Evolutionary conservation across 53 echinoderm and acorn worm genomes (phyloP).

Genomic region (Zoroaster sp.): DNA sequence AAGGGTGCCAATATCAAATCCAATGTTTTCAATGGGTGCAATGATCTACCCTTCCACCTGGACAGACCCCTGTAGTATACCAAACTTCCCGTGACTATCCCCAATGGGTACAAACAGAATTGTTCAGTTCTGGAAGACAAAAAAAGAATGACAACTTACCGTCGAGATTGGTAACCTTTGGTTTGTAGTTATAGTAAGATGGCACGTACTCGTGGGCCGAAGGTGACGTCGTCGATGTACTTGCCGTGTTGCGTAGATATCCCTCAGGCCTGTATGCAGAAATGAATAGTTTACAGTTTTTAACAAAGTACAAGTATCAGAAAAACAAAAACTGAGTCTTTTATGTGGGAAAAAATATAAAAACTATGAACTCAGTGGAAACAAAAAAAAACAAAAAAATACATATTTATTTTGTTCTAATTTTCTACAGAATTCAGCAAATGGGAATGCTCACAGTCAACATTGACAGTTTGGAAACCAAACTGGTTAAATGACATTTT

Average conservation of each 20-base stretch:
- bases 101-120: background rate
- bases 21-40: background rate
- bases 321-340: background rate
- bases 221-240: slow-evolving; percentile 71
- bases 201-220: slow-evolving; percentile 87
- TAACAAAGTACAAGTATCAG: background rate
- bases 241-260: slow-evolving; percentile 86
- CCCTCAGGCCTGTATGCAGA: slow-evolving; percentile 81
- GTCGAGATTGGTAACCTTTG: slow-evolving; percentile 87
- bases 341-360: too few relatives aligned
- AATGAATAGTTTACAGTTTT: too few relatives aligned
- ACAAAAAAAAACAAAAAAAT: too few relatives aligned
- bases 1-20: background rate
- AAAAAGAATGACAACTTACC: slow-evolving; percentile 68
- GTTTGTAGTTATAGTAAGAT: slow-evolving; percentile 81
- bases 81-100: too few relatives aligned
- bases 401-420: too few relatives aligned
- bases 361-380: too few relatives aligned
- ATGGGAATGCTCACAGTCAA: too few relatives aligned
- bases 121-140: background rate
- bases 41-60: background rate
- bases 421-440: too few relatives aligned
- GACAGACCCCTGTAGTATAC: too few relatives aligned
- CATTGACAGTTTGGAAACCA: too few relatives aligned
- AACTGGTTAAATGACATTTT: too few relatives aligned